Percentiles rank a stretch among this genome's conserved stretches.
phyloP scores from a whole-genome alignment of 2,113 vertebrate genomes.

The Tetrao urogallus region DNA sequence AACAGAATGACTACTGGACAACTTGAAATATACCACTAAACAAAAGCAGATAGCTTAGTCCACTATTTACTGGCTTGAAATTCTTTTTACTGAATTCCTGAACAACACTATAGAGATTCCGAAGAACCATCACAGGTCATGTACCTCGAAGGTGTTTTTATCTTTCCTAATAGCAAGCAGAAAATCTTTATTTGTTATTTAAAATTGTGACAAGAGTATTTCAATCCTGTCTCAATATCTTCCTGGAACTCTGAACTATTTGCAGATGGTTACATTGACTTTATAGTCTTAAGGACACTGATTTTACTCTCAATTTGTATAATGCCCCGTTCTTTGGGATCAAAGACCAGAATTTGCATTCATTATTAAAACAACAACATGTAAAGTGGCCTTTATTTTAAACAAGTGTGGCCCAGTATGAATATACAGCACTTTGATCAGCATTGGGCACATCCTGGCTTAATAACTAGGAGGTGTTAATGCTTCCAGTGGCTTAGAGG shows the following conservation, averaged over 20 bases:
- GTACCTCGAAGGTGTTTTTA: not conserved
- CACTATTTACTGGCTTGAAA: not conserved
- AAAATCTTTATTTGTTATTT: not conserved
- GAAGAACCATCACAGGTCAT: not conserved
- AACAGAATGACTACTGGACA: not conserved
- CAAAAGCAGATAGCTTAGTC: not conserved
- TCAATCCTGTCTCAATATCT: not conserved
- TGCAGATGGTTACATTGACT: not conserved
- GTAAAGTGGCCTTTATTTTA: not conserved
- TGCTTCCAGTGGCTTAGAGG: not conserved
- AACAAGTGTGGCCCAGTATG: not conserved
- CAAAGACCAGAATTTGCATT: not conserved
- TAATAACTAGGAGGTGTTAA: not conserved
- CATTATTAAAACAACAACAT: not conserved
- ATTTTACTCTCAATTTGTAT: not conserved
- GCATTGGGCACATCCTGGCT: not conserved
- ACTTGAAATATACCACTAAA: not conserved
- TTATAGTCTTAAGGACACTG: not conserved
- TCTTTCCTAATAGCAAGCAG: not conserved
- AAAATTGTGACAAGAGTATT: not conserved
- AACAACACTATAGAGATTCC: not conserved
- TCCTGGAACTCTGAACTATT: not conserved
- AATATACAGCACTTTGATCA: not conserved
- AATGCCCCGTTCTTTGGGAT: not conserved
- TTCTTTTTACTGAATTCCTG: not conserved